phyloP scores from a whole-genome alignment of 2,113 vertebrate genomes.

The Bombycilla garrulus region DNA sequence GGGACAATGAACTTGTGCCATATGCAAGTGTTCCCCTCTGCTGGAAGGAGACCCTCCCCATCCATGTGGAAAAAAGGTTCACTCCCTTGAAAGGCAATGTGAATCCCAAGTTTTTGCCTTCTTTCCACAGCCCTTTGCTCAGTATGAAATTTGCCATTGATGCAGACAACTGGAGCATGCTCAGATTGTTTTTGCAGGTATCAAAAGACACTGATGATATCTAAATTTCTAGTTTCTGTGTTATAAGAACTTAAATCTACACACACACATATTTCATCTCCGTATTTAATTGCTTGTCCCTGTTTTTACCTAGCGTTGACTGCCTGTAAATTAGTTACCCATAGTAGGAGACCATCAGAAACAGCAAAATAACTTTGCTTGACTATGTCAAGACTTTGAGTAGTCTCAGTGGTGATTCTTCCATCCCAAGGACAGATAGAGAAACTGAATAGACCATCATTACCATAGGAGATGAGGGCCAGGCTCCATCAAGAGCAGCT shows the following conservation, averaged over 20 bases:
- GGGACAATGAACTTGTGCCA: background rate
- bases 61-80: background rate
- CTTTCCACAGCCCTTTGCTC: background rate
- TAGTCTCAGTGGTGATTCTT: background rate
- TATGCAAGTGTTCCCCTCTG: background rate
- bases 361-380: background rate
- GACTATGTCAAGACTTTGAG: background rate
- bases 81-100: background rate
- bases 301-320: background rate
- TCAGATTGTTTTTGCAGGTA: background rate
- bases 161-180: background rate
- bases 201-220: background rate
- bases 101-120: background rate
- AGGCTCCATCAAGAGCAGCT: background rate
- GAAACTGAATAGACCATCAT: background rate
- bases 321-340: background rate
- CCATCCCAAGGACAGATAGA: background rate
- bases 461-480: background rate
- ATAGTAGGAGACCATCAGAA: background rate
- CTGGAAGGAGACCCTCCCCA: background rate
- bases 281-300: background rate
- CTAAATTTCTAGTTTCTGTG: background rate
- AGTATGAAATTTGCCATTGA: background rate
- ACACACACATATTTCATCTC: background rate
- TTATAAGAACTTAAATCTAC: background rate